phyloP scores from a whole-genome alignment of 2,888 invertebrate genomes.

The Ferrisia virgata region DNA sequence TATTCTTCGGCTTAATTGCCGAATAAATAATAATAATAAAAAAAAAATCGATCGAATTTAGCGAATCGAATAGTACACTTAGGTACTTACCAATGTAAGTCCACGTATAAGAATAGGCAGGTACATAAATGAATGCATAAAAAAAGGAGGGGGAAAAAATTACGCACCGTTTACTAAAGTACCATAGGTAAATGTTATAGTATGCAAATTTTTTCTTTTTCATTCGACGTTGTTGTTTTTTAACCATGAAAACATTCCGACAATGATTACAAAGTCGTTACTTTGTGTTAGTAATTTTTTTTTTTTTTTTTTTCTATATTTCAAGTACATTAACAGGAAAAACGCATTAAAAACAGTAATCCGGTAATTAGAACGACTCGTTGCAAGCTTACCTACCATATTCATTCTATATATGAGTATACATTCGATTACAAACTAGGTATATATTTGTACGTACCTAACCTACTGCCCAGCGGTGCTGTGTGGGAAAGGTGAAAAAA shows the following conservation, averaged over 20 bases:
- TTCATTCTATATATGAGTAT: neutral
- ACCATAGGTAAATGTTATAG: neutral
- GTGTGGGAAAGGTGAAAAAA: too few relatives aligned
- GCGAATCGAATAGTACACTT: too few relatives aligned
- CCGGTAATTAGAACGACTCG: constrained; percentile 21
- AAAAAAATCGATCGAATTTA: neutral
- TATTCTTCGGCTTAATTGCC: neutral
- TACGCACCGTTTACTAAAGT: neutral
- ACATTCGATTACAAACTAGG: neutral
- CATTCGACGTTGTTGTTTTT: neutral
- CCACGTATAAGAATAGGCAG: too few relatives aligned
- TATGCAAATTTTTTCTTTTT: neutral
- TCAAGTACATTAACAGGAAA: constrained; percentile 23
- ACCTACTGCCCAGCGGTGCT: neutral
- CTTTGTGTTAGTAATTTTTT: neutral
- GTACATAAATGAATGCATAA: neutral
- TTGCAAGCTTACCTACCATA: neutral
- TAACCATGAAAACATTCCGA: constrained; percentile 5
- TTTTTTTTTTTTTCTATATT: neutral
- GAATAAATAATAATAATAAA: neutral
- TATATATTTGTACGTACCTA: neutral
- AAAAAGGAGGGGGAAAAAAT: neutral
- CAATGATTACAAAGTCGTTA: neutral
- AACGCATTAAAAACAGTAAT: constrained; percentile 17
- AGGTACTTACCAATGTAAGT: too few relatives aligned